Evolutionary conservation across 1,140 invertebrate species (phyloP), one percentile per base, ranked within the genome.

Genomic region (Heliconius hermathena): DNA sequence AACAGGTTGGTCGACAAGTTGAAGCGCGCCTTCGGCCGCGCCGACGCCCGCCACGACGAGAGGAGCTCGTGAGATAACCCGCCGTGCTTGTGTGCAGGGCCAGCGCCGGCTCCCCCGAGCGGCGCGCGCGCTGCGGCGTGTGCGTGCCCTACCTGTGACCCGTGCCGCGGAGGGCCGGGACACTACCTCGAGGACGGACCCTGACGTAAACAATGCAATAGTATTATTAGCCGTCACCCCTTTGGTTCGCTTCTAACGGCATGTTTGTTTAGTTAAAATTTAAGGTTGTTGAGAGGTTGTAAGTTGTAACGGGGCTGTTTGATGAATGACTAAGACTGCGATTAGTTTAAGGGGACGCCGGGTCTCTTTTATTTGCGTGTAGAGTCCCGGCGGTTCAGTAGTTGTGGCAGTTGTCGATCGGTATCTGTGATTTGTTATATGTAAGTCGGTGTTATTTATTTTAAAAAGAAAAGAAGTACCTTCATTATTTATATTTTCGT

Each of bases 1-100:
- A 97, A 96, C 90, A 96, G 97, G 80, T 95, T 98, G 85, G 97
- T 98, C 81, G 97, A 98, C 90, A 98, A 98, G 93, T 91, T 98
- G 85, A 97, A 97, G 91, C 96, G 96, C 77, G 97, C 97, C 76
- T 95, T 98, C 89, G 95, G 96, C 85, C 96, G 96, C 76, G 95
- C 95, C 18, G 96, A 95, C 77, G 94, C 94, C 83, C 89, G 90
- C 54, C 83, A 87, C 66, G 92, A 93, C 82, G 94, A 95, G 87
- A 85, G 93, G 76, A 89, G 87, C 80, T 95, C 94, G 82, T 95
- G 94, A 95, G 91, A 78, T 89, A 90, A 92, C 89, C 82, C 81
- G 82, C 81, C 81, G 83, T 91, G 91, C 89, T 90, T 91, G 87
- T 94, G 91, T 92, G 84, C 91, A 92, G 91, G 91, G 90, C 88